Evolutionary conservation across 2,888 invertebrate genomes (phyloP), one percentile per base, ranked within the genome.

Genomic region (Drosophila mimica): DNA sequence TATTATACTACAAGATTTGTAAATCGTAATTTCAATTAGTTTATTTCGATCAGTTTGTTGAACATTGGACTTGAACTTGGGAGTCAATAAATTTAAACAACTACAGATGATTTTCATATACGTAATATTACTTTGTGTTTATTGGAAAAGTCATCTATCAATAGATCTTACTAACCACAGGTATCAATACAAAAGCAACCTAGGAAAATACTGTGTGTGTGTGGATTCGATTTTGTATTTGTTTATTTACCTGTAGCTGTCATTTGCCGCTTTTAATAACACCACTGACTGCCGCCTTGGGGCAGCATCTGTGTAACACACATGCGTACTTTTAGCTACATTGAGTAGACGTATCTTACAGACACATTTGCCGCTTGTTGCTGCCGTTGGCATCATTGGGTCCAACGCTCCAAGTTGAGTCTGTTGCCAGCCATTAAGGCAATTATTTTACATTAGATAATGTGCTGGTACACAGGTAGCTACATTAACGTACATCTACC

Each of bases 241-340:
- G 59, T 59, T 60, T 79, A 59, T 81, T 70, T 87, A 63, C 79
- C 38, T 38, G 38, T 63, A 74, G 60, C 80, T 79, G 90, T 84
- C 83, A 86, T 88, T 89, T 89, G 70, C 62, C 30, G 71, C 70
- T 89, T 90, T 90, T 85, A 85, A 85, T 90, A 90, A 83, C 85
- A 87, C 54, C 68, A 28, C 33, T 28, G 13, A 28, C 13, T n/a
- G 38, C 7, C 74, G 75, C 69, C 68, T 56, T 59, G 71, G 53
- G 57, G 57, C 53, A 53, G 51, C 53, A 60, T 43, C 56, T 34
- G 48, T 57, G 54, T 48, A 61, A 36, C 52, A 60, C 40, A 63
- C 20, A 59, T 8, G 34, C 30, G 57, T 74, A 51, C 53, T 70
- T 81, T 68, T 62, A 52, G 60, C 48, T 71, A 74, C 68, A 67